phyloP scores from a whole-genome alignment of 2,113 vertebrate genomes.

The Podarcis raffonei region DNA sequence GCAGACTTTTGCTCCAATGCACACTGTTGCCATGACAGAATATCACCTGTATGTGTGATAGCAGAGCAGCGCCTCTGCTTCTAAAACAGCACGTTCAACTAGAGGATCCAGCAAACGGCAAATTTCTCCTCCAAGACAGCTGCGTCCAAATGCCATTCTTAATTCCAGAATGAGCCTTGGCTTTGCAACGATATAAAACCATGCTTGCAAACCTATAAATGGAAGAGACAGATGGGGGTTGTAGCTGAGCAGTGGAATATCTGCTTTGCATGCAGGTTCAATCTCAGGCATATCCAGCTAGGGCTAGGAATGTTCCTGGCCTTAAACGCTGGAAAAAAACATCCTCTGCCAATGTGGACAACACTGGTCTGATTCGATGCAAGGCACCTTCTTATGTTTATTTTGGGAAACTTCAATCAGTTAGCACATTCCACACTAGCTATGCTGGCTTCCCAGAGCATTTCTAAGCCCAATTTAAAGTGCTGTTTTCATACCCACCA shows the following conservation, averaged over 20 bases:
- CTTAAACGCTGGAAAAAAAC: too few species aligned
- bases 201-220: neutral
- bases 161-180: neutral
- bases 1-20: neutral
- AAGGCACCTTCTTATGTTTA: too few species aligned
- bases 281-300: neutral
- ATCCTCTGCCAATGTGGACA: too few species aligned
- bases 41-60: neutral
- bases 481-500: too few species aligned
- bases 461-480: too few species aligned
- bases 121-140: neutral
- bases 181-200: neutral
- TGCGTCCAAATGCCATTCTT: neutral
- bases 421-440: too few species aligned
- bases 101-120: neutral
- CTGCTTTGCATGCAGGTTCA: too few species aligned
- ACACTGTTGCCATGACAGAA: neutral
- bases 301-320: neutral
- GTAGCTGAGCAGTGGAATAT: too few species aligned
- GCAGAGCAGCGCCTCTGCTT: neutral
- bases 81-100: neutral
- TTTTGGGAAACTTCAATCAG: too few species aligned
- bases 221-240: neutral
- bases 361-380: too few species aligned
- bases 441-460: too few species aligned